Base-by-base conservation (phyloP, 2,797 vertebrate genomes). In the Rhabdomys pumilio region DNA sequence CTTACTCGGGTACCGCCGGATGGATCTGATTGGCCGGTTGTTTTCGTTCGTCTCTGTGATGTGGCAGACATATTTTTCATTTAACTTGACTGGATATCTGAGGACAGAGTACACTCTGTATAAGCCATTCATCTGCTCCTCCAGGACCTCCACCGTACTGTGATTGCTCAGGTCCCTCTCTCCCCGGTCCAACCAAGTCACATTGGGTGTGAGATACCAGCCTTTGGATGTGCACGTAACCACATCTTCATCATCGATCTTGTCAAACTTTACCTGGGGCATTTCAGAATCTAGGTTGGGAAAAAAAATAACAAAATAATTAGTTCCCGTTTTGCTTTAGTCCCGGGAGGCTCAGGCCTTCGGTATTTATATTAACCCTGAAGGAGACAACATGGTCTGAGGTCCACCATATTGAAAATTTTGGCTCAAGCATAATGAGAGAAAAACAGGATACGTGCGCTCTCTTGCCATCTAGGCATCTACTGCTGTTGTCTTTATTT, bases 251-350 rank as follows among this genome's bases (percentile, higher is more conserved):
- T 98, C 95, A 73, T 97, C 90, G 29, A 89, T 90, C 65, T 90
- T 97, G 69, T 82, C 96, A 81, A 98, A 97, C 44, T 67, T 69
- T 81, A 98, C 97, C 83, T 97, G 97, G 13, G 97, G 97, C 94
- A 98, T 98, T 97, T 98, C 98, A 94, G 97, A 97, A 82, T 98
- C 98, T 98, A 38, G 89, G 61, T 79, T 80, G 44, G 61, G 10
- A 7, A 9, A 88, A 92, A 98, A 79, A 94, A 41, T 38, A 98
- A 97, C 93, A 97, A 93, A 85, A 94, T 76, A 96, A 97, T 97
- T 96, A 92, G 57, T 17, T 93, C 85, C 24, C 59, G 89, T 91
- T 61, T 77, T 24, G 89, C 90, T 95, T 86, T 24, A 86, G 38
- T 38, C 95, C 50, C 53, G 69, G 82, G 44, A 96, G 76, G 38